These are phyloP conservation scores for Tipula unca DNA, from an alignment of 2,888 invertebrate genomes.

Conservation along the genomic window DNA sequence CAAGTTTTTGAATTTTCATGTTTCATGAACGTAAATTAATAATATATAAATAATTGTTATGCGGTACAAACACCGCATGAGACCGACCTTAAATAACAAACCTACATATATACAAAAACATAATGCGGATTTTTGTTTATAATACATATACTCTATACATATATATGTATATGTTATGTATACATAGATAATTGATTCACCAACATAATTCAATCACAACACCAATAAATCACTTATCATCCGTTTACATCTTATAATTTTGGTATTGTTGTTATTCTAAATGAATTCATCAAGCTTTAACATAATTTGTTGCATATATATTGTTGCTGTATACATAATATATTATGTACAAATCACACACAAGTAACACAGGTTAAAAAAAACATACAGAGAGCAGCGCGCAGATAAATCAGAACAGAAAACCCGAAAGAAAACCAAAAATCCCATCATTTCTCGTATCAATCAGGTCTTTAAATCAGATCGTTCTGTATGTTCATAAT, in stretches of 20 bases:
- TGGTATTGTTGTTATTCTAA: neutral
- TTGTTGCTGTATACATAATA: neutral
- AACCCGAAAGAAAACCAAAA: neutral
- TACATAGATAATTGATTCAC: neutral
- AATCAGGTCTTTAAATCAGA: neutral
- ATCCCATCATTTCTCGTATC: neutral
- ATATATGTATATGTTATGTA: neutral
- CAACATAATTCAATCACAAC: neutral
- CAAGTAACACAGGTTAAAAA: neutral
- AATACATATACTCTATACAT: neutral
- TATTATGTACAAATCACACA: neutral
- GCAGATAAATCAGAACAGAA: neutral
- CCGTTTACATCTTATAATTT: neutral
- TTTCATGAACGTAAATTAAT: neutral
- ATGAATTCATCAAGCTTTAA: neutral
- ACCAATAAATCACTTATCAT: neutral
- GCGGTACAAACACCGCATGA: neutral
- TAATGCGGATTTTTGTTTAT: neutral
- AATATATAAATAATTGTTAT: neutral
- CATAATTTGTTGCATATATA: neutral
- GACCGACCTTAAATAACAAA: neutral
- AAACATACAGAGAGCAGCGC: neutral
- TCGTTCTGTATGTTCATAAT: neutral
- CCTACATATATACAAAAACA: neutral
- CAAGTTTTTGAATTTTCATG: neutral